Conservation (phyloP, 2,113 vertebrate species). For the Pterophyllum scalare region DNA sequence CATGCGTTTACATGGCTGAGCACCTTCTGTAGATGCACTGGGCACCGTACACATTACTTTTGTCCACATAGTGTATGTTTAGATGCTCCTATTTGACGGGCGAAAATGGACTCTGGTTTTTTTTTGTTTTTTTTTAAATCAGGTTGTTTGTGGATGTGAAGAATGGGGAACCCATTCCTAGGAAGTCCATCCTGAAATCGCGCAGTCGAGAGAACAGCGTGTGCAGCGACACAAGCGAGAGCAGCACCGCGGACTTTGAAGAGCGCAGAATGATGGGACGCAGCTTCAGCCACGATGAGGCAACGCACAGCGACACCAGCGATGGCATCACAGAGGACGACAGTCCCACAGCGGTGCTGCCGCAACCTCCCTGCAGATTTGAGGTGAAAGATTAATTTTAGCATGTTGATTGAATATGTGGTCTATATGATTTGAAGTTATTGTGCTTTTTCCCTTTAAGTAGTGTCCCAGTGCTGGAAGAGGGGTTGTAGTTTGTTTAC, state of each 20-base stretch:
- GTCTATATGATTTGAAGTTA: background rate
- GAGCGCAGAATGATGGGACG: slow-evolving; percentile 85
- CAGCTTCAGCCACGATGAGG: slow-evolving; percentile 81
- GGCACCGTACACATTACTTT: background rate
- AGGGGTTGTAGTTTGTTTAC: background rate
- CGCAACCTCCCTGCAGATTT: slow-evolving; percentile 73
- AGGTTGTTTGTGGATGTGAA: slow-evolving; percentile 97
- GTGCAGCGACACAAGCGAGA: slow-evolving; percentile 91
- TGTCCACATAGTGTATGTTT: background rate
- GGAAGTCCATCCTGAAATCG: slow-evolving; percentile 97
- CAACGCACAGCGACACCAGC: slow-evolving; percentile 83
- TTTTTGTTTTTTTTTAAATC: background rate
- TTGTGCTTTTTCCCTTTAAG: background rate
- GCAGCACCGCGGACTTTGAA: slow-evolving; percentile 87
- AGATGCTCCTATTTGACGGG: background rate
- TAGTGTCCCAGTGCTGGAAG: background rate
- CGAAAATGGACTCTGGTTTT: background rate
- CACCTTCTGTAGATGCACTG: fast-evolving
- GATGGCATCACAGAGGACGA: slow-evolving; percentile 87
- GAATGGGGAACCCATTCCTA: slow-evolving; percentile 89
- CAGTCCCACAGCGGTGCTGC: slow-evolving; percentile 63
- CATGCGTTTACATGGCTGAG: fast-evolving
- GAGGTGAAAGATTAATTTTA: slow-evolving; percentile 58
- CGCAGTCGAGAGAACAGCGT: slow-evolving; percentile 98
- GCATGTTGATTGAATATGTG: background rate